phyloP scores from a whole-genome alignment of 2,113 vertebrate genomes.

The Xiphophorus hellerii region DNA sequence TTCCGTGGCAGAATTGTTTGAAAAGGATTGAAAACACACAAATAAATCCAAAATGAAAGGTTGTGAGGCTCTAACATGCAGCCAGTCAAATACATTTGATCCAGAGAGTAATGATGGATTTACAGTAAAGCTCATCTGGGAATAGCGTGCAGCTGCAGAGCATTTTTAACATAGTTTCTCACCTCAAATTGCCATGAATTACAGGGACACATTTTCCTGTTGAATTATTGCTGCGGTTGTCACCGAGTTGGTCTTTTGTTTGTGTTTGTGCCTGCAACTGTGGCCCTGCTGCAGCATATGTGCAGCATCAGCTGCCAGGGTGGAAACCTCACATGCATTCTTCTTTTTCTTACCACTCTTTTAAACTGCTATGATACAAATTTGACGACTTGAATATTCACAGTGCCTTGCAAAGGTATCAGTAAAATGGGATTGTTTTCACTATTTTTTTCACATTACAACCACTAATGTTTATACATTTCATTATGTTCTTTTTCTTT shows the following conservation, averaged over 20 bases:
- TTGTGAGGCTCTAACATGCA: slow-evolving; percentile 21
- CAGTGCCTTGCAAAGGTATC: background rate
- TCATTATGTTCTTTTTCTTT: background rate
- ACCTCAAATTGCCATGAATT: slow-evolving; percentile 39
- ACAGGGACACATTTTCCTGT: slow-evolving; percentile 42
- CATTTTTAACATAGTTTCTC: slow-evolving; percentile 29
- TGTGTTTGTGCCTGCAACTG: slow-evolving; percentile 11
- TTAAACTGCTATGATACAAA: background rate
- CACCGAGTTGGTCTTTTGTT: slow-evolving; percentile 37
- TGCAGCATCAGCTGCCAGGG: slow-evolving; percentile 30
- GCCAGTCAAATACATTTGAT: slow-evolving; percentile 30
- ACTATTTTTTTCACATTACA: background rate
- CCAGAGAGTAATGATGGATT: slow-evolving; percentile 25
- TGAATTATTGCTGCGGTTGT: slow-evolving; percentile 47
- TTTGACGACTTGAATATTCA: background rate
- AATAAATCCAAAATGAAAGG: slow-evolving; percentile 19
- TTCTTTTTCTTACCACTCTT: no score
- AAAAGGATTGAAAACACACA: background rate
- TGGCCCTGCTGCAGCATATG: slow-evolving; percentile 40
- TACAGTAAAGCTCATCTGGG: slow-evolving; percentile 6
- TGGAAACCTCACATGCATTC: background rate
- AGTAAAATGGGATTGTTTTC: background rate
- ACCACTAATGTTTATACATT: background rate
- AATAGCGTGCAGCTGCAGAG: slow-evolving; percentile 36
- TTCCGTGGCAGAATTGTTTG: background rate